Evolutionary conservation across 1,140 invertebrate genomes (phyloP), one percentile per base, ranked within the genome.

Genomic region (Pseudomyrmex gracilis): DNA sequence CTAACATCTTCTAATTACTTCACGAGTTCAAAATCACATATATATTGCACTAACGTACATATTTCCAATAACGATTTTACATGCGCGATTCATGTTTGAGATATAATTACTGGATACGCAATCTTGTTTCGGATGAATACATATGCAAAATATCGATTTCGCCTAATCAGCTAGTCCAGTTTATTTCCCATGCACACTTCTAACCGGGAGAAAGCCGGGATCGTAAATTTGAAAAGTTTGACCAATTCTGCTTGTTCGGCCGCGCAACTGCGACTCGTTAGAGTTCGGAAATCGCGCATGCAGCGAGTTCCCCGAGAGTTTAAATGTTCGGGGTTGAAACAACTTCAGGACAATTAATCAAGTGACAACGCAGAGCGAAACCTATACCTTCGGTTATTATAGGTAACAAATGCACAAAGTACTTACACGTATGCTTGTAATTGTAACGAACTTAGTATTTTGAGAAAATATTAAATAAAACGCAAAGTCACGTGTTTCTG

Each of bases 141-240:
- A 34, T 47, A 15, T 2, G 20, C 13, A 13, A 34, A 5, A 22
- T 45, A 55, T 66, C n/a, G 73, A 76, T 67, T 77, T 55, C 8
- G 43, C 20, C 24, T n/a, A 24, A 49, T n/a, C 53, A 68, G 13
- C 61, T n/a, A 2, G 5, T 60, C 34, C 63, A 17, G 71, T 80
- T 53, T n/a, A 78, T 58, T 53, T 68, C 34, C 0, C 4, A 34
- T 2, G 20, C 2, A 20, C 15, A 71, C 34, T 34, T 78, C 20
- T 70, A 70, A 80, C n/a, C 24, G n/a, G 47, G 64, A 47, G n/a
- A 2, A 10, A 45, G 24, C 22, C 12, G 5, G 12, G 66, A 34
- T 80, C 55, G 55, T 71, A 80, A 80, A 80, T 70, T 24, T n/a
- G 55, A 70, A 80, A 71, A 71, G 76, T 71, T 71, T 57, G 34